Evolutionary conservation across 2,888 invertebrate genomes (phyloP), one percentile per base, ranked within the genome.

Genomic region (Maniola hyperantus): DNA sequence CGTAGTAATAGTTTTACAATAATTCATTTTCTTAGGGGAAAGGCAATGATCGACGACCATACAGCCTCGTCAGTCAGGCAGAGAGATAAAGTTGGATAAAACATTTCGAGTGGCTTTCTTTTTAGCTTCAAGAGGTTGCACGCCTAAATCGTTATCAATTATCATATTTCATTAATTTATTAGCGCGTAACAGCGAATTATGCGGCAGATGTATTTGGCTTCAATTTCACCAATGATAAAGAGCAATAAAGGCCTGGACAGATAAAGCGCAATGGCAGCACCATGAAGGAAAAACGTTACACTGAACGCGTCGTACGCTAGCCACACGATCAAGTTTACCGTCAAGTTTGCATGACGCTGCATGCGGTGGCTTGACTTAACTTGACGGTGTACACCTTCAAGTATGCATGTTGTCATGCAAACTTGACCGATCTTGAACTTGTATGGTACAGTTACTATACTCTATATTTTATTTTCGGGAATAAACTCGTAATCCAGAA

Each of bases 151-250:
- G 63, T 58, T 66, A 63, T 63, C 66, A 57, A 59, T 58, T 66
- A 63, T 63, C 66, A 57, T 64, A 64, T 66, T 66, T 66, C 50
- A 42, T 69, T 66, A 66, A 69, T 69, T 66, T 64, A 61, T 51
- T 64, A 69, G 66, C 60, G 60, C 65, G 69, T 60, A 61, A 53
- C 65, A 65, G 54, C 51, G 59, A 60, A 60, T 61, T 53, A 65
- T 66, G 64, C 33, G 55, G 58, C 67, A 70, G 67, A 70, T 67
- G 67, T 69, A 48, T 60, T 53, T 48, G 65, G 57, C 20, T 65
- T 65, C 26, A 67, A 65, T 71, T 71, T 71, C 71, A 78, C 76
- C 64, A 61, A 48, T 60, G 67, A 65, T 66, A 68, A 68, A 66
- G 59, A 65, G 60, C 64, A 65, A 65, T 71, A 51, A 48, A 18